Conservation (phyloP, 2,888 invertebrate genomes). For the Horisme vitalbata region DNA sequence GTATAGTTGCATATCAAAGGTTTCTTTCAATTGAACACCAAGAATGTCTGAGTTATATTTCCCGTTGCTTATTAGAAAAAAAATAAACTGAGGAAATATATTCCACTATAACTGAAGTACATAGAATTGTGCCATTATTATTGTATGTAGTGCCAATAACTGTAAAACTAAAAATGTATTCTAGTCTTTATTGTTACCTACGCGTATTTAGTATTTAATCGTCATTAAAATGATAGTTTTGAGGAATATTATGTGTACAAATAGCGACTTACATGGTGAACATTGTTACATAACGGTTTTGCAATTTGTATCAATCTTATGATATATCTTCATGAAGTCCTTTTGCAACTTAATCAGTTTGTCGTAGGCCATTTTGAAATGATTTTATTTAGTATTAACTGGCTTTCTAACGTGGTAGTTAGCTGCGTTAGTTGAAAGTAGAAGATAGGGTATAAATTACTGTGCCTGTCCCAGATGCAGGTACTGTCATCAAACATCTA, state of each 20-base stretch:
- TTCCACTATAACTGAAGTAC: conserved; percentile 63
- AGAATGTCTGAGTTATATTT: conserved; percentile 50
- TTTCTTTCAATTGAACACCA: conserved; percentile 57
- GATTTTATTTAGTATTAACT: conserved; percentile 45
- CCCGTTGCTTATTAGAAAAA: too few relatives aligned
- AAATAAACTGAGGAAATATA: too few relatives aligned
- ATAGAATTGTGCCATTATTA: conserved; percentile 76
- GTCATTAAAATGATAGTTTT: conserved; percentile 75
- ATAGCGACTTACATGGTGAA: conserved; percentile 66
- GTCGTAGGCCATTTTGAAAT: conserved; percentile 46
- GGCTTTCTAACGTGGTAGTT: conserved; percentile 39
- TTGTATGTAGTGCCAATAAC: conserved; percentile 82
- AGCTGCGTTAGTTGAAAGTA: conserved; percentile 10
- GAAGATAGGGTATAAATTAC: conserved; percentile 1
- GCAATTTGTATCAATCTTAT: conserved; percentile 64
- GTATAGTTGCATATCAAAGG: conserved; percentile 74
- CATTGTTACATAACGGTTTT: conserved; percentile 60
- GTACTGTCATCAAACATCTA: neutral
- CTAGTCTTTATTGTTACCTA: conserved; percentile 83
- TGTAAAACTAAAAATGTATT: conserved; percentile 81
- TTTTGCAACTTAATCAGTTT: conserved; percentile 45
- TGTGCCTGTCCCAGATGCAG: conserved; percentile 6
- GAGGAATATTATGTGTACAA: conserved; percentile 55
- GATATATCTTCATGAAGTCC: conserved; percentile 42
- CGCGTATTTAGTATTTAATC: conserved; percentile 80